phyloP scores from a whole-genome alignment of 2,113 vertebrate species.

The Brachionichthys hirsutus region DNA sequence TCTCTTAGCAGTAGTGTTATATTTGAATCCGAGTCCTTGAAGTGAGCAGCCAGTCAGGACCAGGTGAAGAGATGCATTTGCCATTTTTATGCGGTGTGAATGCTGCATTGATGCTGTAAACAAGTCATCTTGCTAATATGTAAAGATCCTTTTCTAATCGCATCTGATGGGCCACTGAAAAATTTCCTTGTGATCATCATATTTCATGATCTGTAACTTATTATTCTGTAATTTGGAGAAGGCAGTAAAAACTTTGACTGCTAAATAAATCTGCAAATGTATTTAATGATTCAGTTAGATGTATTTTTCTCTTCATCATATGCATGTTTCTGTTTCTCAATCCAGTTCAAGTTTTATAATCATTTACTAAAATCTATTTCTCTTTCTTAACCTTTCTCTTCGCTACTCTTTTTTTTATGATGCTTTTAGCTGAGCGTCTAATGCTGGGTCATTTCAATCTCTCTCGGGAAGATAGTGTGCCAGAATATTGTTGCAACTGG shows the following conservation, averaged over 20 bases:
- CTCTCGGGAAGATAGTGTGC: slow-evolving; percentile 26
- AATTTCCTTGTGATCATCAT: not conserved
- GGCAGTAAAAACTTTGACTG: too few species aligned
- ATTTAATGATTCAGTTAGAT: too few species aligned
- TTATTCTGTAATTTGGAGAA: slow-evolving; percentile 1
- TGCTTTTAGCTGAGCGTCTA: slow-evolving; percentile 25
- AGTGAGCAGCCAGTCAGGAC: slow-evolving; percentile 29
- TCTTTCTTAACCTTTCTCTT: too few species aligned
- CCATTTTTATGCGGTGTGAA: slow-evolving; percentile 12
- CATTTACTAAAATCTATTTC: too few species aligned
- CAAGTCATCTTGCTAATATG: not conserved
- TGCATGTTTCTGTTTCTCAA: too few species aligned
- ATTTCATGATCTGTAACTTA: slow-evolving; percentile 3
- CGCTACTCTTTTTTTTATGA: not conserved
- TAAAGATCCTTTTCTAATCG: slow-evolving; percentile 4
- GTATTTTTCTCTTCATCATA: too few species aligned
- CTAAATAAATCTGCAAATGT: too few species aligned
- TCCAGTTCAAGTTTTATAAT: too few species aligned
- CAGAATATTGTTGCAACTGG: slow-evolving; percentile 62
- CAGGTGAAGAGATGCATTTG: slow-evolving; percentile 9
- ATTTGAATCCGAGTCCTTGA: slow-evolving; percentile 10
- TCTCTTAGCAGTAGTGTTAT: slow-evolving; percentile 7
- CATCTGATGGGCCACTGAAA: not conserved
- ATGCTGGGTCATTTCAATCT: slow-evolving; percentile 11
- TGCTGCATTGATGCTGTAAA: slow-evolving; percentile 7